phyloP scores from a whole-genome alignment of 2,888 invertebrate genomes.

The Azorinus chamasolen region DNA sequence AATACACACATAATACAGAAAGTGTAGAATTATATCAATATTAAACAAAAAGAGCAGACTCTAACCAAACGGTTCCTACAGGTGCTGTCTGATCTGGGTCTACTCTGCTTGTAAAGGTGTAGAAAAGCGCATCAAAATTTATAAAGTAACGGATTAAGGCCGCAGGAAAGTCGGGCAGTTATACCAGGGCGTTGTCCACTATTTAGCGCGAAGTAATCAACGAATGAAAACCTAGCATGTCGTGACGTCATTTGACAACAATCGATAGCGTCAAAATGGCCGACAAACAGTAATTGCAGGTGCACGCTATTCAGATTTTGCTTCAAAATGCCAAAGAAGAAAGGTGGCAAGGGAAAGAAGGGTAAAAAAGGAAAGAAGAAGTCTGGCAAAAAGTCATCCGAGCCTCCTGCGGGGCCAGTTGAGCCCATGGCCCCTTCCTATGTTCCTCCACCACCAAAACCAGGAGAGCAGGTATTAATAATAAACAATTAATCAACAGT shows the following conservation, averaged over 20 bases:
- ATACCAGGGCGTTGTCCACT: no score
- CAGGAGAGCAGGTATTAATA: conserved; percentile 74
- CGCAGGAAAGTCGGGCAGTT: no score
- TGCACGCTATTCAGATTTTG: conserved; percentile 33
- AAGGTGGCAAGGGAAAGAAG: conserved; percentile 63
- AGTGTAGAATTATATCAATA: no score
- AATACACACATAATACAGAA: no score
- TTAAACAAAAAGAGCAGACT: no score
- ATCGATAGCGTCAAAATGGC: conserved; percentile 73
- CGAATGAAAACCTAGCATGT: conserved; percentile 34
- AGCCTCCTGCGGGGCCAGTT: conserved; percentile 38
- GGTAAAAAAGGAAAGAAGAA: conserved; percentile 61
- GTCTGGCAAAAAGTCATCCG: conserved; percentile 51
- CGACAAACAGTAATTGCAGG: conserved; percentile 56
- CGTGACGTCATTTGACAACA: conserved; percentile 72
- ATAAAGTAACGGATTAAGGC: no score
- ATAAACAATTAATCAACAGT: no score
- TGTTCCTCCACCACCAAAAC: conserved; percentile 77
- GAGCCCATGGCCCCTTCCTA: conserved; percentile 71
- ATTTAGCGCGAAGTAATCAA: no score
- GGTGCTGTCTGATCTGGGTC: no score
- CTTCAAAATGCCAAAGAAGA: conserved; percentile 66
- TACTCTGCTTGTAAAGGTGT: no score
- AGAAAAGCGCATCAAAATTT: no score
- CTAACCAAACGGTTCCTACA: no score